Evolutionary conservation across 2,888 invertebrate species (phyloP), one percentile per base, ranked within the genome.

Genomic region (Apoda limacodes): DNA sequence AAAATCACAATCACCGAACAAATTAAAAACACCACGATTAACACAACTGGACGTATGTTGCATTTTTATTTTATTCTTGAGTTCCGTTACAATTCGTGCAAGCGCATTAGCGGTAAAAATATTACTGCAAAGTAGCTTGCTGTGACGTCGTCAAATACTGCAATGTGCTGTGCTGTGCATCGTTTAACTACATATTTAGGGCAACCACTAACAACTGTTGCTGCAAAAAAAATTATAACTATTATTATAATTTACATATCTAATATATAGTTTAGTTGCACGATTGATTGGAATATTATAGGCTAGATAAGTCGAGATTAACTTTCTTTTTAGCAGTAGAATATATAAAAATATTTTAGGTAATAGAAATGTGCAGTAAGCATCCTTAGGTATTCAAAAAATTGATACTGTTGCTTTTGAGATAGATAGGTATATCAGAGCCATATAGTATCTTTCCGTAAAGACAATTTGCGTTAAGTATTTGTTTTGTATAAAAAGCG

Each of bases 71-170:
- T 54, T 7, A 64, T 70, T 63, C 68, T 64, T 55, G 46, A 48
- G 47, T 60, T 61, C 60, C 59, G 61, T 61, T 60, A 63, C 50
- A 48, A 69, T 48, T 58, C 71, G 75, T 76, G 67, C 61, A 63
- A 57, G 67, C 75, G 75, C 76, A 74, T 70, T 76, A 71, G 70
- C 64, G 57, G 74, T 68, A 57, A 69, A 76, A 76, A 67, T 75
- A 70, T 67, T 63, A 78, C 78, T 80, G 78, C 78, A 80, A 78
- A 72, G 53, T 64, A 69, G 54, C n/a, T n/a, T n/a, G n/a, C n/a
- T n/a, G 69, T 76, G 78, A 78, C 78, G 78, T 78, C 67, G 71
- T 52, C 67, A 66, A 74, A 64, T 52, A 58, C 78, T 61, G 78
- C 78, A 80, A 72, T 71, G 71, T 75, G 60, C 67, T 70, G 67